Evolutionary conservation across 1,140 invertebrate species (phyloP), one percentile per base, ranked within the genome.

Genomic region (Conus betulinus): DNA sequence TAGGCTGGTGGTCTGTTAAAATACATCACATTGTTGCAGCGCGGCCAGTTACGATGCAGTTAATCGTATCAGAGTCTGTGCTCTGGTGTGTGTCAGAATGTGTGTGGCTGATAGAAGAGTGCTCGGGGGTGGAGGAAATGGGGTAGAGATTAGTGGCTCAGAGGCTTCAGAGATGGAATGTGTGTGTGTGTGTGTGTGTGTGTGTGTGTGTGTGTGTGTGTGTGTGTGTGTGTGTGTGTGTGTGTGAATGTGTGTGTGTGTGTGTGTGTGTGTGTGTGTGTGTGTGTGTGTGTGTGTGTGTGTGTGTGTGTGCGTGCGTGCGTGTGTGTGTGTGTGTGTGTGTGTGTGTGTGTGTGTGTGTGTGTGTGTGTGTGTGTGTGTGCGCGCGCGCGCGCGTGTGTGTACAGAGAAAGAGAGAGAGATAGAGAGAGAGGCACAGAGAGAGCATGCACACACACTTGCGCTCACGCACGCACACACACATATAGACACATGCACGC

Each of bases 151-250:
- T 39, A 39, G 39, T 39, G 39, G 39, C 39, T 39, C 39, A 39
- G 39, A 39, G 39, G 39, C 39, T 39, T 39, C 39, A 39, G 39
- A 3, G 39, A 39, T 39, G 39, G 25, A 74, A 76, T 87, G 23
- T 87, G 63, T 76, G 51, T 87, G 51, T 87, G 74, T 87, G 52
- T 87, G 76, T 87, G 39, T 81, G 67, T 87, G 13, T 87, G 74
- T 87, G 55, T 87, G 86, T 81, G 76, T 82, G 25, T 57, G 53
- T 83, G 51, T 83, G 87, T 82, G 57, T 60, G 79, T 88, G 57
- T 83, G 81, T 83, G 63, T 88, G 87, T 83, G 79, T 63, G 60
- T 83, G 71, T 88, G 79, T 88, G 15, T 88, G 79, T 88, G 79
- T 88, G 79, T 7, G 6, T 88, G 87, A 83, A 25, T 85, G 84